Evolutionary conservation across 1,140 invertebrate genomes (phyloP), one percentile per base, ranked within the genome.

Genomic region (Drosophila navojoa): DNA sequence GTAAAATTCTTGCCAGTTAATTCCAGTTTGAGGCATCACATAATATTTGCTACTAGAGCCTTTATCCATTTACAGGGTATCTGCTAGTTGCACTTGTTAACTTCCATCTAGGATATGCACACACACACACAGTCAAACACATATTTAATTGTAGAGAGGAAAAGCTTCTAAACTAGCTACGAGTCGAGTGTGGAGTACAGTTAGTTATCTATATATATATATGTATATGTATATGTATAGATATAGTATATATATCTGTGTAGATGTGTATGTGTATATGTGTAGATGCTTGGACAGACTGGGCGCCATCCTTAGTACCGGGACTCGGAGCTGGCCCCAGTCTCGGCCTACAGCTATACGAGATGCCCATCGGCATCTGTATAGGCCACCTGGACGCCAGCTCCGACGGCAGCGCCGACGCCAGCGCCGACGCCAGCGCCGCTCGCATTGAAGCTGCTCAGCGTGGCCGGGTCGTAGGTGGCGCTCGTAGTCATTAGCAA

Each of bases 361-460:
- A 92, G 86, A 70, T 92, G 91, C 10, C 91, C 91, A 52, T 92
- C 91, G 7, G 91, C 91, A 71, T 92, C 91, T 32, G 91, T 91
- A 58, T 89, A 92, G 53, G 90, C 81, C 55, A 92, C 79, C 52
- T 80, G 69, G 3, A 90, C 72, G 45, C 75, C 76, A 16, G 42
- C 42, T 44, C 42, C 40, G 13, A 15, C 40, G 1, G 11, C 40
- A 15, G 13, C 40, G 5, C n/a, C 42, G 42, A 16, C 42, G 6
- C 40, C 40, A 1, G n/a, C 13, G 10, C 40, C 40, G 40, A 42
- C 40, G 6, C 60, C 63, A 1, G 74, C 50, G n/a, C 59, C 68
- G 53, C 74, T 61, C 52, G 68, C 68, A 70, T 90, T 91, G 61
- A 92, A 92, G 68, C 87, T 92, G 63, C 85, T 91, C 57, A 92